These are phyloP conservation scores for Ascaphus truei DNA, from an alignment of 2,113 vertebrate genomes.

Conservation along the genomic window DNA sequence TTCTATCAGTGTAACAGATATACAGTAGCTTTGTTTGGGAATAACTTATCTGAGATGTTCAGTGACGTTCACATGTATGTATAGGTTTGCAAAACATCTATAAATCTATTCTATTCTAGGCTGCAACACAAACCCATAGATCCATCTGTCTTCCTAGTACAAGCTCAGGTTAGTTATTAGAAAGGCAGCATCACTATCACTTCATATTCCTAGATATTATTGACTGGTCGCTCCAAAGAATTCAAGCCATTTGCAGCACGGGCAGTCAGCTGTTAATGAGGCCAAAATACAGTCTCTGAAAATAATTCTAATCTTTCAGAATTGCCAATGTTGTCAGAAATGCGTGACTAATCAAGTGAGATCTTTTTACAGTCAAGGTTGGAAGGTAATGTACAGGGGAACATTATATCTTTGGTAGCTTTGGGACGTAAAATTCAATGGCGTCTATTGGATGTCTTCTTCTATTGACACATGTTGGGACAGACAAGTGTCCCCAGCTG, in stretches of 20 bases:
- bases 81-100: background rate
- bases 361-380: conserved; percentile 19
- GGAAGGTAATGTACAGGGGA: conserved; percentile 24
- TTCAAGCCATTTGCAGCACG: conserved; percentile 6
- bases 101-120: background rate
- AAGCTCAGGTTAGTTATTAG: background rate
- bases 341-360: conserved; percentile 11
- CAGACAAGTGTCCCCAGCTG: conserved; percentile 20
- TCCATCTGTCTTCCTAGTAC: background rate
- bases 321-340: conserved; percentile 1
- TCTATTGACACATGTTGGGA: background rate
- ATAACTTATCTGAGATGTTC: no score
- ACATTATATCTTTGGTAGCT: conserved; percentile 23
- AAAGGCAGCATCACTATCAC: background rate
- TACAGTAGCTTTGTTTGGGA: no score
- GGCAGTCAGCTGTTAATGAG: conserved; percentile 28
- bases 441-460: conserved; percentile 25
- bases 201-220: conserved; percentile 12
- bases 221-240: background rate
- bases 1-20: no score
- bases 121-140: background rate
- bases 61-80: no score
- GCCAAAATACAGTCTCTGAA: background rate
- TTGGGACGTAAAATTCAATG: conserved; percentile 21
- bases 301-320: background rate